phyloP scores from a whole-genome alignment of 1,140 invertebrate species.

The Chironomus tepperi region DNA sequence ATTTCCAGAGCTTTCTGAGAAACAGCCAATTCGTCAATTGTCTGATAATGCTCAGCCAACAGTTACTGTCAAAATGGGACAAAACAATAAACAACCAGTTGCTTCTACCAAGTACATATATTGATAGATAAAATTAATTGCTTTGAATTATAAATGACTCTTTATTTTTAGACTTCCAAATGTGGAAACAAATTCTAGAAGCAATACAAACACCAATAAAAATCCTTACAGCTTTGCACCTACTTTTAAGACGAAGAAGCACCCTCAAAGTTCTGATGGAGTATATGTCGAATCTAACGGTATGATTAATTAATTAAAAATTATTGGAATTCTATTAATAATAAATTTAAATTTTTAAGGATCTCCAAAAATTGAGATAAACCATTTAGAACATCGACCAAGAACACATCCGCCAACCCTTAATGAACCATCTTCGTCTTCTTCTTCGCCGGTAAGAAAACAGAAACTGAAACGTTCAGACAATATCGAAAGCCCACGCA shows the following conservation, averaged over 20 bases:
- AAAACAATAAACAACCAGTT: conserved; percentile 24
- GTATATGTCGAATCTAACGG: not conserved
- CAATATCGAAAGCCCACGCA: not conserved
- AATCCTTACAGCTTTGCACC: conserved; percentile 16
- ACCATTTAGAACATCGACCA: not conserved
- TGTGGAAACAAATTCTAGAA: not conserved
- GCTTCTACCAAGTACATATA: conserved; percentile 22
- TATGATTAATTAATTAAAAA: not conserved
- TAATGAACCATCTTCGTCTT: not conserved
- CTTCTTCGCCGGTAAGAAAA: not conserved
- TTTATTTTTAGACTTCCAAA: not conserved
- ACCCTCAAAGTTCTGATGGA: not conserved
- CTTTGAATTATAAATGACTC: not conserved
- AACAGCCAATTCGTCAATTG: conserved; percentile 5
- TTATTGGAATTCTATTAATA: not conserved
- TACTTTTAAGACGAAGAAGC: not conserved
- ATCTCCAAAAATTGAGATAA: not conserved
- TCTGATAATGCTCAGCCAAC: not conserved
- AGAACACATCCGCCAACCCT: conserved; percentile 3
- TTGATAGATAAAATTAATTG: not conserved
- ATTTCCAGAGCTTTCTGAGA: conserved; percentile 24
- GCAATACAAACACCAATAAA: not conserved
- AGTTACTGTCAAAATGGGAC: not conserved
- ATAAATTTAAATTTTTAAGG: not conserved
- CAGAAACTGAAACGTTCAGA: not conserved